Base-by-base conservation (phyloP, 2,888 invertebrate species). In the Baccha elongata region DNA sequence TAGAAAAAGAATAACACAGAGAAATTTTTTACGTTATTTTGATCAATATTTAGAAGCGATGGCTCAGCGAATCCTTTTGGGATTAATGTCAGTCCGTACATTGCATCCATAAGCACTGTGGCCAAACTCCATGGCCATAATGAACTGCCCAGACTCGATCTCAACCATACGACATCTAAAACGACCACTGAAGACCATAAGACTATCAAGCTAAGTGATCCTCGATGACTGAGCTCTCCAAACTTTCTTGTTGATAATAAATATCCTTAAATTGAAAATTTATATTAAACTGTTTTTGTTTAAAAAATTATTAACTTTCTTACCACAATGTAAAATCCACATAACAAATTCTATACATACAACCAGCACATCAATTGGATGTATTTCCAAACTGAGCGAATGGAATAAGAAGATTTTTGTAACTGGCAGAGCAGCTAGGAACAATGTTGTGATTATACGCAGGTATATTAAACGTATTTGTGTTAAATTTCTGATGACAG, bases 301-400 rank as follows among this genome's bases (percentile, higher is more conserved):
- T 8, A 37, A 21, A 11, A 2, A 17, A 23, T 13, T 32, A 19
- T 19, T n/a, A 15, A 37, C 26, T 35, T 3, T 85, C 89, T 94
- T 96, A 84, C 95, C 93, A 86, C 95, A 93, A 90, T 98, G 97
- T 15, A 96, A 92, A 64, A 95, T 91, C 98, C 98, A 98, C 52
- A 95, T 92, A 52, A 96, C 90, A 85, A 94, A 94, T 88, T 96
- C 93, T 3, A 95, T 92, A 46, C 94, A 94, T 21, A 94, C 93
- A 50, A 94, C 91, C 46, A 96, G 92, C 87, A 95, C 94, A 89
- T 96, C 95, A 67, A 95, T 92, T 8, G 94, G 93, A 87, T 92
- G 92, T 74, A 94, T 90, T 65, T 91, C 90, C 44, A 91, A 88
- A 53, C 89, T 88, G 84, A 91, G 91, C 35, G 92, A 92, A 84